Evolutionary conservation across 2,113 vertebrate genomes (phyloP).

Genomic region (Pseudopipra pipra): DNA sequence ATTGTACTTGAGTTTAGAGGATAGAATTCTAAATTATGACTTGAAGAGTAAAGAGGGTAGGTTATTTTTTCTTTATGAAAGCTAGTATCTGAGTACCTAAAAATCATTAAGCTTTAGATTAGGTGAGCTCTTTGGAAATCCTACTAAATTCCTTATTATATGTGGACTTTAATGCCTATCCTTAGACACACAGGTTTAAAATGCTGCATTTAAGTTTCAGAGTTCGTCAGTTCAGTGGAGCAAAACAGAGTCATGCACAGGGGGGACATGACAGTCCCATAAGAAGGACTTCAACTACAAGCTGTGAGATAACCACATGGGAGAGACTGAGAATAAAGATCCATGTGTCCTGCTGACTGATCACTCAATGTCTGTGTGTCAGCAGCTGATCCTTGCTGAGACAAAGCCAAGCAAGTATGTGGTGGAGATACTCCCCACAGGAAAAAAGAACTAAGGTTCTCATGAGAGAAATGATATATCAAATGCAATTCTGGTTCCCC

Average conservation of each 20-base stretch:
- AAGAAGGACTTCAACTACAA: not conserved
- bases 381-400: not conserved
- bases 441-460: not conserved
- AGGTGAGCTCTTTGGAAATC: not conserved
- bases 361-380: not conserved
- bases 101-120: not conserved
- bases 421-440: not conserved
- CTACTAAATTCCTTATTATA: not conserved
- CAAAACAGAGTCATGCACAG: not conserved
- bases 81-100: not conserved
- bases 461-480: not conserved
- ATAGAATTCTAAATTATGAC: not conserved
- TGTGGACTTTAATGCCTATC: not conserved
- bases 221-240: not conserved
- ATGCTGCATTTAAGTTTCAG: not conserved
- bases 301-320: not conserved
- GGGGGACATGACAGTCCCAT: fast-evolving
- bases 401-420: not conserved
- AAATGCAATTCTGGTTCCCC: not conserved
- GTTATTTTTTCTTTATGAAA: not conserved
- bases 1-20: not conserved
- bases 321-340: not conserved
- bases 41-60: not conserved
- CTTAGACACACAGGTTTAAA: not conserved
- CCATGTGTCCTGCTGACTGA: not conserved